Percentiles rank a stretch among this genome's conserved stretches.
These are phyloP conservation scores for Heteromormyrus szaboi DNA, from an alignment of 2,797 vertebrate species.

Conservation along the genomic window DNA sequence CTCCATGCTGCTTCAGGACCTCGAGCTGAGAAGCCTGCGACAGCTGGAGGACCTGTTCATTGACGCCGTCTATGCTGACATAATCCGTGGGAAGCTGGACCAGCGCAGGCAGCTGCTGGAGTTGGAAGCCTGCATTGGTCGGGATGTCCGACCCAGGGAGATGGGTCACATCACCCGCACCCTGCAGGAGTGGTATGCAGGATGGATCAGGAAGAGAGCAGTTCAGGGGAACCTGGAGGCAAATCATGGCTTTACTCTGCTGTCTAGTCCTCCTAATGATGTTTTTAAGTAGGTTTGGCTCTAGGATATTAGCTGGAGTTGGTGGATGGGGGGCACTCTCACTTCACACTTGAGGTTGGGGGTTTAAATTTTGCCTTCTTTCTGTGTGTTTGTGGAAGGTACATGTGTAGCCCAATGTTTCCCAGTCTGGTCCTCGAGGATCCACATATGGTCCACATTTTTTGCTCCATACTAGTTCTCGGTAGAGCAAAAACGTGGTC, in stretches of 20 bases:
- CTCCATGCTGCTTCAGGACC: constrained; percentile 68
- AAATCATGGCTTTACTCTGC: background rate
- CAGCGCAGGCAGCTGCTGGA: constrained; percentile 70
- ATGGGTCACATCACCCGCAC: constrained; percentile 66
- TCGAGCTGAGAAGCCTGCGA: constrained; percentile 71
- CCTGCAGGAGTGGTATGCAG: constrained; percentile 65
- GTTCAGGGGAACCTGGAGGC: constrained; percentile 28
- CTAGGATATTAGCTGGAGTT: background rate
- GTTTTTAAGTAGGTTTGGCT: background rate
- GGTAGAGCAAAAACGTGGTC: background rate
- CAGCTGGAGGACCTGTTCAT: constrained; percentile 75
- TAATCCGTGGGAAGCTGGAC: constrained; percentile 73
- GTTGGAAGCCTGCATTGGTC: constrained; percentile 72
- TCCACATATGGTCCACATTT: background rate
- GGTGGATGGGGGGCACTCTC: background rate
- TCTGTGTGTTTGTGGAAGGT: background rate
- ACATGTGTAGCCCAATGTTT: background rate
- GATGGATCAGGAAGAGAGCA: background rate
- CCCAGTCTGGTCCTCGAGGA: background rate
- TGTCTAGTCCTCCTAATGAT: background rate
- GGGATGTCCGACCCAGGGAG: constrained; percentile 69
- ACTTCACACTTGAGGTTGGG: background rate
- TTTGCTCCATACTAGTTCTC: background rate
- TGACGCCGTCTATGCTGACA: constrained; percentile 70
- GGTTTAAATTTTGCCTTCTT: background rate